Evolutionary conservation across 1,140 invertebrate genomes (phyloP).

Genomic region (Bradynema listronoti): DNA sequence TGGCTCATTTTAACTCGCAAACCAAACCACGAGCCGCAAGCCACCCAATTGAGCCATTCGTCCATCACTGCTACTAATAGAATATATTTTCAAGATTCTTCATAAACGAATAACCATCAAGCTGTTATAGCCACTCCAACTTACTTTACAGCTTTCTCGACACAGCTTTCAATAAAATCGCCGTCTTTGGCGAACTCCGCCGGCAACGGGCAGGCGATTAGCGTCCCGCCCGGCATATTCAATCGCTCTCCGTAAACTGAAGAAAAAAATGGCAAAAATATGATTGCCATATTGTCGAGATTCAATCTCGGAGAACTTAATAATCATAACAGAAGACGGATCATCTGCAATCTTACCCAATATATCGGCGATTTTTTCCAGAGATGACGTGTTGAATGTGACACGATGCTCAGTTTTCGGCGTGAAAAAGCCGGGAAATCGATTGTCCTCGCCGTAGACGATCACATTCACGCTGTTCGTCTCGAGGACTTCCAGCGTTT

Average conservation of each 20-base stretch:
- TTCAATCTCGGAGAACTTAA: no score
- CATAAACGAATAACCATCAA: constrained; percentile 23
- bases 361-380: constrained; percentile 68
- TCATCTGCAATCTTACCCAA: constrained; percentile 41
- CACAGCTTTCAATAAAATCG: constrained; percentile 65
- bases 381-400: constrained; percentile 66
- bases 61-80: no score
- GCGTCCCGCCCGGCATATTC: constrained; percentile 69
- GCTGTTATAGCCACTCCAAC: neutral
- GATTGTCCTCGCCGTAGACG: constrained; percentile 65
- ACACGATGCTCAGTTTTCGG: constrained; percentile 66
- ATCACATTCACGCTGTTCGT: constrained; percentile 85
- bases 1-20: no score
- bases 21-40: no score
- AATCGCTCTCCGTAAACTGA: constrained; percentile 17
- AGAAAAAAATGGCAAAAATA: constrained; percentile 54
- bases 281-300: no score
- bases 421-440: constrained; percentile 81
- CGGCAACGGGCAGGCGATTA: constrained; percentile 86
- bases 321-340: neutral
- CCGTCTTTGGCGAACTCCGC: constrained; percentile 63
- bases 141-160: constrained; percentile 68
- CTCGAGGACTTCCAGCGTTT: constrained; percentile 89
- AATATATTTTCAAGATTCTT: neutral
- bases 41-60: no score